These are phyloP conservation scores for Peromyscus eremicus DNA, from an alignment of 2,797 vertebrate genomes.

Conservation along the genomic window DNA sequence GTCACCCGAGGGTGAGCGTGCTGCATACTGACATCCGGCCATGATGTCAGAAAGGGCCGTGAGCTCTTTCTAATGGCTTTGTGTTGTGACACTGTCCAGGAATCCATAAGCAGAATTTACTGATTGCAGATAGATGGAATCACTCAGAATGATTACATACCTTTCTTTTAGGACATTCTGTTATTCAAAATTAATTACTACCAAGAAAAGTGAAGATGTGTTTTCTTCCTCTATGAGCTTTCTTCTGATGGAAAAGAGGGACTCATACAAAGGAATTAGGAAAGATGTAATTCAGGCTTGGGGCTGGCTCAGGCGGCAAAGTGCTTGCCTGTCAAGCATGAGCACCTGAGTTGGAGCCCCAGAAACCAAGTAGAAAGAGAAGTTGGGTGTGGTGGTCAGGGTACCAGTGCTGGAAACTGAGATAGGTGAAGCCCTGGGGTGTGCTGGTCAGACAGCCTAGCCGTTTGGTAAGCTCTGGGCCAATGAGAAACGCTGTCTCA, in stretches of 20 bases:
- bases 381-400: not conserved
- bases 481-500: not conserved
- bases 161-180: not conserved
- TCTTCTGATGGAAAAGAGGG: not conserved
- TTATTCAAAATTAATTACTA: slow-evolving; percentile 37
- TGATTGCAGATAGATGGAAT: not conserved
- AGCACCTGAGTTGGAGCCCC: not conserved
- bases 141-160: not conserved
- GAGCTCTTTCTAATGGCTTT: not conserved
- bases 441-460: not conserved
- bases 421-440: too few relatives aligned
- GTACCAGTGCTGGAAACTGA: not conserved
- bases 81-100: not conserved
- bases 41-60: not conserved
- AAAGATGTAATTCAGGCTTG: not conserved
- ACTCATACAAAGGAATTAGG: not conserved
- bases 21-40: not conserved
- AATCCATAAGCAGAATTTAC: slow-evolving; percentile 20
- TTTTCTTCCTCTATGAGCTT: slow-evolving; percentile 45
- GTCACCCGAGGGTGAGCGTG: not conserved
- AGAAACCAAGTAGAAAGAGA: not conserved
- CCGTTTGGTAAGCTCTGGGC: not conserved
- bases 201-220: slow-evolving; percentile 4
- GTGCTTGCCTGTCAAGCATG: too few relatives aligned
- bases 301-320: not conserved